A percentile compares a stretch with the other conserved stretches of the same genome.
Conservation (phyloP, 2,797 vertebrate genomes). For the Enteromius afrohamiltoni region DNA sequence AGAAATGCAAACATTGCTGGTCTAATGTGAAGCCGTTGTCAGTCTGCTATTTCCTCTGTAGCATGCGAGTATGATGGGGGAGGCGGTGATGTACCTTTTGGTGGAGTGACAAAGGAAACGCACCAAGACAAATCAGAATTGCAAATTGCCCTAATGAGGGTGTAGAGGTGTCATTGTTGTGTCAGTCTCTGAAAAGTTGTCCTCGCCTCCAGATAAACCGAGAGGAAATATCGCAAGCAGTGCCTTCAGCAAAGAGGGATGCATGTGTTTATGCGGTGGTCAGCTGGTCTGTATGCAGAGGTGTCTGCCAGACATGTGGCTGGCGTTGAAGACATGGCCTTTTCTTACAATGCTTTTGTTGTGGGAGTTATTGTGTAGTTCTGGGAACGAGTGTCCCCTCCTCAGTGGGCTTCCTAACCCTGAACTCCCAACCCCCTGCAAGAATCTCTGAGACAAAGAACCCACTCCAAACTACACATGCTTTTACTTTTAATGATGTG, state of each 20-base stretch:
- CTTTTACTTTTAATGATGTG: slow-evolving; percentile 40
- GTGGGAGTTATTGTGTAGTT: slow-evolving; percentile 62
- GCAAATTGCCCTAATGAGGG: slow-evolving; percentile 10
- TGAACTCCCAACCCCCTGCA: slow-evolving; percentile 30
- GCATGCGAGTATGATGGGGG: not conserved
- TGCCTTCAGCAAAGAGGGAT: not conserved
- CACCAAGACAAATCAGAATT: not conserved
- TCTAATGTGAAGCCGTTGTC: not conserved
- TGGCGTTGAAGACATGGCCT: slow-evolving; percentile 25
- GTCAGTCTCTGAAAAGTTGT: slow-evolving; percentile 4
- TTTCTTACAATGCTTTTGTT: slow-evolving; percentile 53
- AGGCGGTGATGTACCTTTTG: slow-evolving; percentile 17
- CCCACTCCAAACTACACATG: slow-evolving; percentile 18
- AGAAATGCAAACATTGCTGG: not conserved
- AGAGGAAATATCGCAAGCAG: not conserved
- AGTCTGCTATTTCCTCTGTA: not conserved
- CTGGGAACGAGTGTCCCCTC: slow-evolving; percentile 52
- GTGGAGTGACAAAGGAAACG: not conserved
- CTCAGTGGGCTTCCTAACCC: slow-evolving; percentile 24
- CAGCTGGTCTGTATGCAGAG: slow-evolving; percentile 20
- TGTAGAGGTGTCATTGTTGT: not conserved
- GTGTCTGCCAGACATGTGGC: slow-evolving; percentile 49
- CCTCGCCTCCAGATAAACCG: not conserved
- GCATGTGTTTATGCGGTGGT: not conserved
- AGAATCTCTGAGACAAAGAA: slow-evolving; percentile 23